Conservation (phyloP, 23 tunicate species). For the Ciona savignyi region DNA sequence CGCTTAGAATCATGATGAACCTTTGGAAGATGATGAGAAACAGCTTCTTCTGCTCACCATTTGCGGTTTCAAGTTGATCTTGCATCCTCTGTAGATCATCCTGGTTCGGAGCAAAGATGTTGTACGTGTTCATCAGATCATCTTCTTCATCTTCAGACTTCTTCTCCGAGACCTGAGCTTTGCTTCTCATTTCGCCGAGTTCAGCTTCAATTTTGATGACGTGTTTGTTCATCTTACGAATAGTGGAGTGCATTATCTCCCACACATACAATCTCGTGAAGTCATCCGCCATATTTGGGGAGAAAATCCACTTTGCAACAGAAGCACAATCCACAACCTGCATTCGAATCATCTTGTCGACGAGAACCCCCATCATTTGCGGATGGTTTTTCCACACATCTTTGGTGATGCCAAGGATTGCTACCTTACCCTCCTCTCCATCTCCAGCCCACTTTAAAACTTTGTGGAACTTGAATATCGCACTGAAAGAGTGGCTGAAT, state of each 20-base stretch:
- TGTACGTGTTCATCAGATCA: conserved; percentile 36
- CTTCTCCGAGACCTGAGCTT: conserved; percentile 33
- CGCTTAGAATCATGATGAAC: conserved; percentile 76
- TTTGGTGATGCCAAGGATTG: conserved; percentile 38
- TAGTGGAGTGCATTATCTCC: conserved; percentile 97
- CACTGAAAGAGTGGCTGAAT: conserved; percentile 97
- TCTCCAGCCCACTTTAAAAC: conserved; percentile 78
- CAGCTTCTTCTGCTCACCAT: conserved; percentile 89
- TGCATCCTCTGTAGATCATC: conserved; percentile 56
- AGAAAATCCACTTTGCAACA: conserved; percentile 95
- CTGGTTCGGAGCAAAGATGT: conserved; percentile 72
- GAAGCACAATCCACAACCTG: conserved; percentile 93
- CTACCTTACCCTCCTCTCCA: conserved; percentile 71
- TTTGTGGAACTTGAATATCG: conserved; percentile 74
- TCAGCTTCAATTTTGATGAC: conserved; percentile 44
- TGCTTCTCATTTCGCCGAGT: conserved; percentile 39
- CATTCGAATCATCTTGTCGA: conserved; percentile 91
- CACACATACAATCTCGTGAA: conserved; percentile 84
- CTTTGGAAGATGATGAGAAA: conserved; percentile 93
- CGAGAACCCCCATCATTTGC: conserved; percentile 90
- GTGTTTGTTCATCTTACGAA: conserved; percentile 91
- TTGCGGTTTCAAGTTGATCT: conserved; percentile 78
- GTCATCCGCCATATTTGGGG: conserved; percentile 84
- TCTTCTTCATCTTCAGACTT: conserved; percentile 39
- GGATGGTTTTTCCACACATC: conserved; percentile 88